Conservation (phyloP, 2,888 invertebrate genomes). For the Tricholauxania praeusta region DNA sequence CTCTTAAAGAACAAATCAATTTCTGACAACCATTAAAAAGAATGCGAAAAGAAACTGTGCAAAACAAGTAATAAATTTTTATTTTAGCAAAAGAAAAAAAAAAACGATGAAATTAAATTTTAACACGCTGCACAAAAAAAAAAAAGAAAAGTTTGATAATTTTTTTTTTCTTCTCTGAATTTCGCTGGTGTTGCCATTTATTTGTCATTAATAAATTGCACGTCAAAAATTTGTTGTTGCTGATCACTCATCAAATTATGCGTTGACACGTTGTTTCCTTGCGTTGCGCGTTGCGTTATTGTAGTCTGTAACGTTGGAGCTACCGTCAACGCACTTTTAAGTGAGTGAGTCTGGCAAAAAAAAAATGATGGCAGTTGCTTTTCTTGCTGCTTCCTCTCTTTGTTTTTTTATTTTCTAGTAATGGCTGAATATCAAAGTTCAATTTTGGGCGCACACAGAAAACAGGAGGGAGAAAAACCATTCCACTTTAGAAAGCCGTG, state of each 20-base stretch:
- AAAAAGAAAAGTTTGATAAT: not conserved
- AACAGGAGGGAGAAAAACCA: not conserved
- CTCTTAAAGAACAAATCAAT: no score
- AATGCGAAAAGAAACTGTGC: no score
- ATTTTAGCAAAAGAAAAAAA: no score
- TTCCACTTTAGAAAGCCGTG: not conserved
- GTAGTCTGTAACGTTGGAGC: not conserved
- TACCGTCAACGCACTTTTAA: not conserved
- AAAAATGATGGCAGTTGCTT: no score
- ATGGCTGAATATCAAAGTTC: not conserved
- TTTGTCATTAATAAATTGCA: conserved; percentile 5
- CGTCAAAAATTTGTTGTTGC: not conserved
- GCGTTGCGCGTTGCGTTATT: not conserved
- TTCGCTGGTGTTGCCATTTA: not conserved
- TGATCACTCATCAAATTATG: conserved; percentile 6
- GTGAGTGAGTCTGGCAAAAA: not conserved
- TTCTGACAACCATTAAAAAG: no score
- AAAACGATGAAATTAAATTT: not conserved
- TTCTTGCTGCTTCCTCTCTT: not conserved
- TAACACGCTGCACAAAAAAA: not conserved
- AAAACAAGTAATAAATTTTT: no score
- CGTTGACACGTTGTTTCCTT: not conserved
- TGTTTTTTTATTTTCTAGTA: not conserved
- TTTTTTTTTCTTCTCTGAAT: not conserved
- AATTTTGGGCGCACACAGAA: not conserved